Percentiles rank a stretch among this genome's conserved stretches.
Conservation (phyloP, 92 coral and sea anemone genomes). For the Palythoa grandis region DNA sequence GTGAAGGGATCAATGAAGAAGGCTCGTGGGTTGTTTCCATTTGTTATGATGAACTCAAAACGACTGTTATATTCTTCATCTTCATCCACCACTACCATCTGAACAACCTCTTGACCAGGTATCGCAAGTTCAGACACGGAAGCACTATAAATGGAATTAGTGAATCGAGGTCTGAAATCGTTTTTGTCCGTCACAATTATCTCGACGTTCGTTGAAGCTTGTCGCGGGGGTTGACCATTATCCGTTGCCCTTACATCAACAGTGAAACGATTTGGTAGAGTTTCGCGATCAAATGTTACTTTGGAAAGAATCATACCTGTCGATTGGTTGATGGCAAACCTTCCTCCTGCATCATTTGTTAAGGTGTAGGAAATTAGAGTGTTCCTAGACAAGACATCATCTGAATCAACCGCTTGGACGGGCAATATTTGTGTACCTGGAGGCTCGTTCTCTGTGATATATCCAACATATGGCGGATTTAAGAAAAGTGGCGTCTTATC, state of each 20-base stretch:
- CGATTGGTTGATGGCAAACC: conserved; percentile 64
- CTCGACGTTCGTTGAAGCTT: conserved; percentile 60
- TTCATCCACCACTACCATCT: conserved; percentile 67
- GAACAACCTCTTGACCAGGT: conserved; percentile 71
- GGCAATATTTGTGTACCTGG: conserved; percentile 78
- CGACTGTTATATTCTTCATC: conserved; percentile 62
- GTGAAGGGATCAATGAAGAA: conserved; percentile 77
- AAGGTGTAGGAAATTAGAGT: conserved; percentile 73
- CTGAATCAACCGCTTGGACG: conserved; percentile 84
- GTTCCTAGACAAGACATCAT: conserved; percentile 71
- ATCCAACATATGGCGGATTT: conserved; percentile 81
- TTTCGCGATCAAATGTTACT: conserved; percentile 72
- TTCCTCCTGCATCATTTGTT: conserved; percentile 71
- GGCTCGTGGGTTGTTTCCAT: conserved; percentile 86
- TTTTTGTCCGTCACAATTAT: conserved; percentile 72
- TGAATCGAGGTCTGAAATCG: conserved; percentile 80
- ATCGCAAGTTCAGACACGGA: conserved; percentile 79
- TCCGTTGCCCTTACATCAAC: conserved; percentile 83
- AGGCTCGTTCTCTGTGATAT: conserved; percentile 70
- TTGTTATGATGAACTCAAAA: conserved; percentile 67
- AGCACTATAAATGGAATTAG: conserved; percentile 48
- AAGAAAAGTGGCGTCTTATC: conserved; percentile 84
- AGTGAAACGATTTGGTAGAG: conserved; percentile 41
- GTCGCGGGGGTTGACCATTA: conserved; percentile 70
- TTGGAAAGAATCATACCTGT: conserved; percentile 66